Evolutionary conservation across 23 tunicate species (phyloP).

Genomic region (Styela plicata): DNA sequence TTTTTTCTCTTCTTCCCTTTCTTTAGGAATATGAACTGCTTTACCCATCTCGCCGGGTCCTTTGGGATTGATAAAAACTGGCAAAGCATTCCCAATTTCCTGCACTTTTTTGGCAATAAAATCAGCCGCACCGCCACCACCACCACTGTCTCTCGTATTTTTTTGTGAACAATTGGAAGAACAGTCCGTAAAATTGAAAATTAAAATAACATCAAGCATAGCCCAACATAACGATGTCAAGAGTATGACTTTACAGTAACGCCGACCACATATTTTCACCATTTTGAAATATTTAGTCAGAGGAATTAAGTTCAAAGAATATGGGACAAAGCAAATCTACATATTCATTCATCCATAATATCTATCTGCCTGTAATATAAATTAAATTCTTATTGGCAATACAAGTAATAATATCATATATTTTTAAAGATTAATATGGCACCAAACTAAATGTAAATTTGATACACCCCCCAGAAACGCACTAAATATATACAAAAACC

Average conservation of each 20-base stretch:
- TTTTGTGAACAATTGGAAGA: conserved; percentile 44
- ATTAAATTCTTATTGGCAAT: too few species aligned
- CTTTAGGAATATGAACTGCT: conserved; percentile 84
- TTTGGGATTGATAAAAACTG: conserved; percentile 34
- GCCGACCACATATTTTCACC: conserved; percentile 25
- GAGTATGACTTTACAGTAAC: conserved; percentile 18
- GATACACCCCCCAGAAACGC: too few species aligned
- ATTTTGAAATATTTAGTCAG: too few species aligned
- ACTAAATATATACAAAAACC: too few species aligned
- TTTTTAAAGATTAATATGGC: too few species aligned
- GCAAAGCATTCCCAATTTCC: conserved; percentile 60
- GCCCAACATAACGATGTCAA: conserved; percentile 39
- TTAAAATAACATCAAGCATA: conserved; percentile 57
- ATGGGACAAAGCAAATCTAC: too few species aligned
- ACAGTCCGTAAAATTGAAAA: conserved; percentile 51
- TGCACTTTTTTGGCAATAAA: conserved; percentile 66
- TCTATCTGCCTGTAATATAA: too few species aligned
- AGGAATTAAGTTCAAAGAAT: too few species aligned
- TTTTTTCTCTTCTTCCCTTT: conserved; percentile 73
- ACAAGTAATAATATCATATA: too few species aligned
- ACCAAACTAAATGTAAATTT: too few species aligned
- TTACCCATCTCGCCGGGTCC: conserved; percentile 99
- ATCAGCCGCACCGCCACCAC: conserved; percentile 40
- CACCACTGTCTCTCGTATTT: neutral
- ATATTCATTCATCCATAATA: too few species aligned